Evolutionary conservation across 2,113 vertebrate species (phyloP).

Genomic region (Chloropsis hardwickii): DNA sequence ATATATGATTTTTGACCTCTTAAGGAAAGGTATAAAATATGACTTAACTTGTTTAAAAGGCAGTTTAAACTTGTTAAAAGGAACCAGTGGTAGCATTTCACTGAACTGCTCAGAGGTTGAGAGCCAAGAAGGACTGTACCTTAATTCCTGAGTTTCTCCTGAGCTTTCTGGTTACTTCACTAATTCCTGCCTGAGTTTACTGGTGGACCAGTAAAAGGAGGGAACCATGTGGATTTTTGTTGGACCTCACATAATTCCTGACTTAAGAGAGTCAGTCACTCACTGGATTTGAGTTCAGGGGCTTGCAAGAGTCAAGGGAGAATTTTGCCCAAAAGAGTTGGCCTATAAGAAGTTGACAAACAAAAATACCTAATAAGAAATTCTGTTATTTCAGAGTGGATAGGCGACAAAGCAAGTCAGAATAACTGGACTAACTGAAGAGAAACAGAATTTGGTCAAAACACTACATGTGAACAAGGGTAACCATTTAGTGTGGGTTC

Average conservation of each 20-base stretch:
- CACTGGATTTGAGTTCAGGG: neutral
- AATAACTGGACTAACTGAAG: neutral
- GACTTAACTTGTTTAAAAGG: neutral
- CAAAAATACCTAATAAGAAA: neutral
- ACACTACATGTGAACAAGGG: neutral
- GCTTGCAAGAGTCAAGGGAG: neutral
- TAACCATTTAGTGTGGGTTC: neutral
- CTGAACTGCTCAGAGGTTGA: neutral
- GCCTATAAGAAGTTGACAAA: neutral
- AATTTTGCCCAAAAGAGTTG: neutral
- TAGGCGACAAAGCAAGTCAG: neutral
- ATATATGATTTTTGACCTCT: neutral
- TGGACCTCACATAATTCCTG: neutral
- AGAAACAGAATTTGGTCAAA: neutral
- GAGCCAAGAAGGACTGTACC: neutral
- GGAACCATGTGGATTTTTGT: neutral
- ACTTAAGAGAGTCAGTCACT: neutral
- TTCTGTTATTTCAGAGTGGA: neutral
- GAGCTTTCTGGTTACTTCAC: neutral
- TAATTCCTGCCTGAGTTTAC: neutral
- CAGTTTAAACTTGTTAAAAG: neutral
- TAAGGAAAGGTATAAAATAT: neutral
- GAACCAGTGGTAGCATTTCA: neutral
- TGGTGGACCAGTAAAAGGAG: neutral
- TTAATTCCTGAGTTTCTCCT: neutral